A percentile compares a stretch with the other conserved stretches of the same genome.
phyloP scores from a whole-genome alignment of 2,888 invertebrate genomes.

The Hedya salicella region DNA sequence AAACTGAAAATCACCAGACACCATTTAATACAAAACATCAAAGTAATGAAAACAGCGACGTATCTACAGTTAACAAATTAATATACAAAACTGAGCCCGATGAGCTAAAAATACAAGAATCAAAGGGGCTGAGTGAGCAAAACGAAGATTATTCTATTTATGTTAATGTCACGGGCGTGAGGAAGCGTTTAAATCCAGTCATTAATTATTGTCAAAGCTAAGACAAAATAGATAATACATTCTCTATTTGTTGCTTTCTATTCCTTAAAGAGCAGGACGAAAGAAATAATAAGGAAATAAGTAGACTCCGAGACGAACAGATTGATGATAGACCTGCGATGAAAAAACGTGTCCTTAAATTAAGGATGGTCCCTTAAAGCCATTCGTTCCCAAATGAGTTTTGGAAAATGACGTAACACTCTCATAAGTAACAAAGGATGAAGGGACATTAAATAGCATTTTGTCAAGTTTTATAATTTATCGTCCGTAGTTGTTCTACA shows the following conservation, averaged over 20 bases:
- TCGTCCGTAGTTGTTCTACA: slow-evolving; percentile 62
- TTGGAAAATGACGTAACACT: slow-evolving; percentile 72
- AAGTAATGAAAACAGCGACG: slow-evolving; percentile 72
- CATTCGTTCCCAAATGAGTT: slow-evolving; percentile 74
- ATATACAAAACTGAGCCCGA: slow-evolving; percentile 77
- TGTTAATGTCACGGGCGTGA: slow-evolving; percentile 85
- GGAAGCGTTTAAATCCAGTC: slow-evolving; percentile 85
- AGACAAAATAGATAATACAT: slow-evolving; percentile 84
- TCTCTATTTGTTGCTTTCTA: slow-evolving; percentile 79
- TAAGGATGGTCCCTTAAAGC: slow-evolving; percentile 70
- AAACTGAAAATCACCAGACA: slow-evolving; percentile 79
- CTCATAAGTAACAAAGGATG: slow-evolving; percentile 67
- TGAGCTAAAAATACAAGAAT: slow-evolving; percentile 82
- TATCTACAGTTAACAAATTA: slow-evolving; percentile 77
- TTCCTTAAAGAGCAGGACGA: slow-evolving; percentile 74
- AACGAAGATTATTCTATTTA: slow-evolving; percentile 84
- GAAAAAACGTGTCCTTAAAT: slow-evolving; percentile 79
- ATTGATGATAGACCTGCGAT: slow-evolving; percentile 75
- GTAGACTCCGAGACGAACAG: slow-evolving; percentile 69
- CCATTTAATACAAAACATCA: slow-evolving; percentile 79
- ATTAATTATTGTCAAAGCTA: slow-evolving; percentile 84
- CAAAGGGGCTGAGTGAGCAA: slow-evolving; percentile 78
- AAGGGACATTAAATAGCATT: slow-evolving; percentile 78
- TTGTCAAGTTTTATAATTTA: slow-evolving; percentile 81
- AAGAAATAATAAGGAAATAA: slow-evolving; percentile 78